A percentile compares a stretch with the other conserved stretches of the same genome.
phyloP scores from a whole-genome alignment of 2,113 vertebrate species.

The Pagrus major region DNA sequence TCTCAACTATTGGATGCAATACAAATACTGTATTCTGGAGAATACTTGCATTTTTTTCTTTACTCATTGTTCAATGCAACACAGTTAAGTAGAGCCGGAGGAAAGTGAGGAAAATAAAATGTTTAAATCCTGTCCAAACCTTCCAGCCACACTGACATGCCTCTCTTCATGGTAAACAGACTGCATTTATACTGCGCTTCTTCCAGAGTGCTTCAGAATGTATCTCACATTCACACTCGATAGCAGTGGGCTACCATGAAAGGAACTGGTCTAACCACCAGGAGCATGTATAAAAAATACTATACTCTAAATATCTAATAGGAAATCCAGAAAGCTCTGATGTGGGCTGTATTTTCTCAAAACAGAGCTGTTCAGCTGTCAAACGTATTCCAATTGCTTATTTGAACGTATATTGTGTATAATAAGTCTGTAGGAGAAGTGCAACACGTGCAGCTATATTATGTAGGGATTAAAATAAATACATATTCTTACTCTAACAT shows the following conservation, averaged over 20 bases:
- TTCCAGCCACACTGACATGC: background rate
- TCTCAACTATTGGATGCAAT: background rate
- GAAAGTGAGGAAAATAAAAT: background rate
- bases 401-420: background rate
- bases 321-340: background rate
- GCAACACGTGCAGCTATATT: background rate
- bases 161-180: background rate
- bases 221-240: background rate
- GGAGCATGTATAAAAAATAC: background rate
- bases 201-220: background rate
- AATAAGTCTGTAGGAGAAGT: background rate
- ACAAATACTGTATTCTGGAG: background rate
- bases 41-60: background rate
- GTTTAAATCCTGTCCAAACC: conserved; percentile 12
- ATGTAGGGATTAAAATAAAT: background rate
- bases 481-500: background rate
- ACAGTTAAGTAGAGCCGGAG: background rate
- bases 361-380: background rate
- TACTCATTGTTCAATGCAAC: background rate
- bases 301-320: background rate
- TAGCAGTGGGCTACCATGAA: background rate
- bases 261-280: background rate
- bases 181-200: background rate
- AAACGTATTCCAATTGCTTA: background rate
- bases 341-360: background rate